Conservation (phyloP, 2,797 vertebrate species). For the Cirrhinus molitorella region DNA sequence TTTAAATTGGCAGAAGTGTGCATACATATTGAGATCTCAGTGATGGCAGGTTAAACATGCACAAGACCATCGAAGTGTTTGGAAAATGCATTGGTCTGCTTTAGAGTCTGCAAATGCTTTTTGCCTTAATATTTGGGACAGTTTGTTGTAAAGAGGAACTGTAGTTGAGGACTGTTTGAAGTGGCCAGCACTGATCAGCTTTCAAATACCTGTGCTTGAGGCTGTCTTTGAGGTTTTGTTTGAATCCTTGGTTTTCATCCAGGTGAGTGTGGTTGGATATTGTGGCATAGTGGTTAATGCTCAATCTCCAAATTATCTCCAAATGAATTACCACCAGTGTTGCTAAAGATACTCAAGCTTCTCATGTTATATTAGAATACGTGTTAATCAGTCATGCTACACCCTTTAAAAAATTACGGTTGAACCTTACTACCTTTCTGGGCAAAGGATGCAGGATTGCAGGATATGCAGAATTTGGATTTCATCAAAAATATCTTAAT, state of each 20-base stretch:
- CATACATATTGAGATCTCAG: conserved; percentile 47
- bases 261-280: conserved; percentile 32
- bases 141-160: conserved; percentile 6
- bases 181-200: conserved; percentile 33
- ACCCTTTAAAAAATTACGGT: no score
- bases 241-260: conserved; percentile 32
- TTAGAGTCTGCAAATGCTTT: background rate
- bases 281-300: conserved; percentile 11
- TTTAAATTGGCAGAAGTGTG: conserved; percentile 59
- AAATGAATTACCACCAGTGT: background rate
- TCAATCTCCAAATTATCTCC: background rate
- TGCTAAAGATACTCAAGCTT: background rate
- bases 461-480: no score
- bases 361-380: background rate
- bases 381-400: background rate
- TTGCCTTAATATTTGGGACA: background rate
- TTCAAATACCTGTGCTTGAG: conserved; percentile 39
- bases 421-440: no score
- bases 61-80: background rate
- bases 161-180: background rate
- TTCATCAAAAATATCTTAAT: no score
- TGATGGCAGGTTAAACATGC: conserved; percentile 39
- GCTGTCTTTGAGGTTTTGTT: conserved; percentile 30
- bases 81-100: background rate
- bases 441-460: no score